Evolutionary conservation across 2,113 vertebrate genomes (phyloP), one percentile per base, ranked within the genome.

Genomic region (Odontophorus gujanensis): DNA sequence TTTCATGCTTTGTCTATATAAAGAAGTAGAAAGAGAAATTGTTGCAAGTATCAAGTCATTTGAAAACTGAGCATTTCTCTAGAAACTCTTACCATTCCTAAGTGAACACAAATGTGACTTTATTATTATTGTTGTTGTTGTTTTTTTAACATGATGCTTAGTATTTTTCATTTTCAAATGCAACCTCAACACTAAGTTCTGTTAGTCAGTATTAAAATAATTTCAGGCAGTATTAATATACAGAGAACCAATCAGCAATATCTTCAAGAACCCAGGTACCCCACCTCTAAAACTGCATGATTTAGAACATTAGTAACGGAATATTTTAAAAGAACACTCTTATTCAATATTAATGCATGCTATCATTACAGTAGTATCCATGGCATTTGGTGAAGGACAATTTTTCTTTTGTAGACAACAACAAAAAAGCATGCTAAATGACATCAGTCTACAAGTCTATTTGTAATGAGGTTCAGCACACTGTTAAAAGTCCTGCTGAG

Each of bases 1-100:
- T 91, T 90, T 93, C 95, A 96, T 95, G 92, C 96, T 93, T 92
- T 91, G 76, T 92, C 90, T 96, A 93, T 59, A 93, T 67, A 95
- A 78, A 0, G 47, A 92, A 81, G 85, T 93, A 7, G 18, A 89
- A 92, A 94, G 67, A 95, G 78, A 93, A 95, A 96, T 2, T 69
- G 71, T 85, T 96, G 90, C 93, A 91, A 95, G 90, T 82, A 76
- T 71, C 85, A 93, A 55, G 59, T 94, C 59, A 78, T 85, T 67
- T 80, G 76, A 87, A 93, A 95, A 94, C 32, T 28, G 59, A 93
- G 50, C 83, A 51, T 80, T 90, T 92, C 69, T 95, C 82, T 83
- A 94, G 88, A 94, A 91, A 51, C 83, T 91, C 34, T 89, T 81
- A 91, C 28, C 25, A 93, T 88, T 83, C 76, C 80, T 87, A 94